phyloP scores from a whole-genome alignment of 2,797 vertebrate genomes.

The Lates japonicus region DNA sequence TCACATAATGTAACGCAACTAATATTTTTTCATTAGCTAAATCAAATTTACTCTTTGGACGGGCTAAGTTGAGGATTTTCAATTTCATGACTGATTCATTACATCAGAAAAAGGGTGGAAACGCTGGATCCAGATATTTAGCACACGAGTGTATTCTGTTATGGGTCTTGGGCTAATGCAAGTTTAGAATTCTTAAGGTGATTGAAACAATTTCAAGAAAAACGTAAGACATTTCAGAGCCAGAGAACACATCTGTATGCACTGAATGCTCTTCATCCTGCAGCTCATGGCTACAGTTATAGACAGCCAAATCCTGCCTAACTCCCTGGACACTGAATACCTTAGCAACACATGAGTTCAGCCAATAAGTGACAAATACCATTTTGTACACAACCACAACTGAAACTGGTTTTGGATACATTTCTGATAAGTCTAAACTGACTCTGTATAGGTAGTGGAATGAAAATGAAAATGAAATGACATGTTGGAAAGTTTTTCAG shows the following conservation, averaged over 20 bases:
- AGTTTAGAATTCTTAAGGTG: slow-evolving; percentile 23
- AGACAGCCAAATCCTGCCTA: background rate
- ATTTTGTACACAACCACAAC: background rate
- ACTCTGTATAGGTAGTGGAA: slow-evolving; percentile 1
- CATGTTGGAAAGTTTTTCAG: slow-evolving; percentile 20
- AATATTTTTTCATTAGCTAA: slow-evolving; percentile 17
- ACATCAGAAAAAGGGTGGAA: slow-evolving; percentile 33
- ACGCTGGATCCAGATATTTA: slow-evolving; percentile 1
- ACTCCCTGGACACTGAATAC: background rate
- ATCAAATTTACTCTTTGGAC: slow-evolving; percentile 3
- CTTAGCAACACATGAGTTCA: slow-evolving; percentile 16
- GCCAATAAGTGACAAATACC: slow-evolving; percentile 1
- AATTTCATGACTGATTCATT: slow-evolving; percentile 24
- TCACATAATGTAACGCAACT: background rate
- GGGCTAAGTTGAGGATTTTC: background rate
- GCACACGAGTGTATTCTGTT: slow-evolving; percentile 9
- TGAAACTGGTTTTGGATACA: slow-evolving; percentile 3
- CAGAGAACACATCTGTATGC: slow-evolving; percentile 48
- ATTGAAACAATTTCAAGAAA: slow-evolving; percentile 26
- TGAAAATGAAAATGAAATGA: background rate
- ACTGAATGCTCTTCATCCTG: slow-evolving; percentile 11
- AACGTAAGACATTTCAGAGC: slow-evolving; percentile 22
- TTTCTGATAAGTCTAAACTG: background rate
- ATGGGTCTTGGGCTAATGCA: background rate
- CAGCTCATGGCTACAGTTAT: slow-evolving; percentile 3